Conservation (phyloP, 2,113 vertebrate species). For the Egretta garzetta region DNA sequence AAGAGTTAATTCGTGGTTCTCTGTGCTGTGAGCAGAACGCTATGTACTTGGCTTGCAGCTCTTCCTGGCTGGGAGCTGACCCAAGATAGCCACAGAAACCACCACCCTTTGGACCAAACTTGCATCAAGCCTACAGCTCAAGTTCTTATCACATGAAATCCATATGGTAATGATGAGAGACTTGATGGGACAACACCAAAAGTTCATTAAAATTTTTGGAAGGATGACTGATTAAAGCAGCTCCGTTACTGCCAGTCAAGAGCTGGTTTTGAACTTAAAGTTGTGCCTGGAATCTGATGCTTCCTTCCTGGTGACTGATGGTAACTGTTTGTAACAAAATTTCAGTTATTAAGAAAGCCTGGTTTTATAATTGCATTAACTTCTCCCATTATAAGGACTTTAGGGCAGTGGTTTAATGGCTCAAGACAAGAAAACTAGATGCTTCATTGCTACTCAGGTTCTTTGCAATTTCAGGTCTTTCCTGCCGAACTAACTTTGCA, state of each 20-base stretch:
- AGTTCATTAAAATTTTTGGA: background rate
- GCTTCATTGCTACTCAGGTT: background rate
- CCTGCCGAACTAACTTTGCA: background rate
- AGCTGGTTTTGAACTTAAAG: background rate
- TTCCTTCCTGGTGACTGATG: background rate
- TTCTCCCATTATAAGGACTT: background rate
- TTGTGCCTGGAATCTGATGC: background rate
- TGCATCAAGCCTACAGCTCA: background rate
- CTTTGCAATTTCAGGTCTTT: background rate
- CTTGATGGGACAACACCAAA: background rate
- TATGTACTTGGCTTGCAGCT: background rate
- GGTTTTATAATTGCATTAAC: background rate
- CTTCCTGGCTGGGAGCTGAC: constrained; percentile 7
- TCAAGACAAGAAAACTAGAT: background rate
- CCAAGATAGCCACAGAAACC: background rate
- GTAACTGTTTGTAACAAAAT: background rate
- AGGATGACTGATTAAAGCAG: background rate
- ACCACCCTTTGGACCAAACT: background rate
- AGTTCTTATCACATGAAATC: background rate
- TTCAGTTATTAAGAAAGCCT: background rate
- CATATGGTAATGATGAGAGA: background rate
- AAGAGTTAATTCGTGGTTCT: background rate
- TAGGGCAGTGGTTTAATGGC: background rate
- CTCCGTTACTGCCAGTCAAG: background rate
- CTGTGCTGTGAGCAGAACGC: background rate